A percentile compares a stretch with the other conserved stretches of the same genome.
phyloP scores from a whole-genome alignment of 1,140 invertebrate genomes.

The Cylas formicarius region DNA sequence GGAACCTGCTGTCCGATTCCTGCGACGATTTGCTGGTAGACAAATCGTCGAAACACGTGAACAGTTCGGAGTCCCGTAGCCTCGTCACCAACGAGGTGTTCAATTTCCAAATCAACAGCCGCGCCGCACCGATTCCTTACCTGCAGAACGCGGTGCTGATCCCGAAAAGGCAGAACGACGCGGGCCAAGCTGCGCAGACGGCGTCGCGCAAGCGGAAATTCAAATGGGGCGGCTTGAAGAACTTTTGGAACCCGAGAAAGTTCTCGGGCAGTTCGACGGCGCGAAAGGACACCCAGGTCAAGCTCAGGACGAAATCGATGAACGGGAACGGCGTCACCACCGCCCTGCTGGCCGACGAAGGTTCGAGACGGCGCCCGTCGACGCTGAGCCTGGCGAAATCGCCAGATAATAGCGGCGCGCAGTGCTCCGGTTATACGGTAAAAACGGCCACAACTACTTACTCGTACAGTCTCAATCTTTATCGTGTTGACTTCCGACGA shows the following conservation, averaged over 20 bases:
- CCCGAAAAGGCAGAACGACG: slow-evolving; percentile 53
- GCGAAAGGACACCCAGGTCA: slow-evolving; percentile 49
- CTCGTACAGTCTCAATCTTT: too few relatives aligned
- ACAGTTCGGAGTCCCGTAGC: slow-evolving; percentile 43
- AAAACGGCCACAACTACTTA: neutral
- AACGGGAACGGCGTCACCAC: slow-evolving; percentile 34
- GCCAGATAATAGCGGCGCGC: slow-evolving; percentile 22
- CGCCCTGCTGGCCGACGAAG: slow-evolving; percentile 29
- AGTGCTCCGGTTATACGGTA: too few relatives aligned
- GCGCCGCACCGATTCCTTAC: slow-evolving; percentile 60
- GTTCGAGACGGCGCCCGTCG: slow-evolving; percentile 34
- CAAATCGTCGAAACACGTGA: slow-evolving; percentile 57
- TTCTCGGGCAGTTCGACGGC: slow-evolving; percentile 14
- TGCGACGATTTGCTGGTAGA: slow-evolving; percentile 61
- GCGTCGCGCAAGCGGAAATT: slow-evolving; percentile 27
- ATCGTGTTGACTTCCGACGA: too few relatives aligned
- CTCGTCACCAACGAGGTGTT: slow-evolving; percentile 38
- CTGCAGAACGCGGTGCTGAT: slow-evolving; percentile 67
- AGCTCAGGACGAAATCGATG: slow-evolving; percentile 34
- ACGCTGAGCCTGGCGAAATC: slow-evolving; percentile 32
- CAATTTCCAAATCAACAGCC: slow-evolving; percentile 41
- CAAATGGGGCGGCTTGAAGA: slow-evolving; percentile 38
- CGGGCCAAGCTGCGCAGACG: slow-evolving; percentile 26
- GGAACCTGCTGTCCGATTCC: slow-evolving; percentile 65
- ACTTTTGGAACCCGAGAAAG: slow-evolving; percentile 34